Percentiles rank a stretch among this genome's conserved stretches.
These are phyloP conservation scores for Craniophora ligustri DNA, from an alignment of 2,888 invertebrate species.

Conservation along the genomic window DNA sequence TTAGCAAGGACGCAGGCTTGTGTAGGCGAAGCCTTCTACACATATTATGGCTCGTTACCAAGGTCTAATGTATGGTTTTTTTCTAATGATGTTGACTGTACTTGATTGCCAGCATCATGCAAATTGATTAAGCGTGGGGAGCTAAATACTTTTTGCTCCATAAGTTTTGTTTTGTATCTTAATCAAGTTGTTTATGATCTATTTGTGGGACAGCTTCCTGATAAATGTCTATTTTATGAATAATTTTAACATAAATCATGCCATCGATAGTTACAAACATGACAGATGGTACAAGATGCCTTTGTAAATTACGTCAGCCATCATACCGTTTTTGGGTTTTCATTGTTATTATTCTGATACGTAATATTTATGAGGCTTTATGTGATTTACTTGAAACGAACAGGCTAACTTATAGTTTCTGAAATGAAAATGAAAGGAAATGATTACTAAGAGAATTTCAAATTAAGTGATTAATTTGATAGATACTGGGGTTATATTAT, in stretches of 20 bases:
- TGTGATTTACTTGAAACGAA: background rate
- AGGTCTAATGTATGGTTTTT: slow-evolving; percentile 63
- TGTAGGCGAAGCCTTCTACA: slow-evolving; percentile 68
- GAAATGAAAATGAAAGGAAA: no score
- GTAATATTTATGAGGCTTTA: background rate
- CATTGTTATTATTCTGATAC: slow-evolving; percentile 20
- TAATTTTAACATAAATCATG: slow-evolving; percentile 30
- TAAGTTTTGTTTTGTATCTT: slow-evolving; percentile 43
- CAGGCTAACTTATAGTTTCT: no score
- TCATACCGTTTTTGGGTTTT: slow-evolving; percentile 2
- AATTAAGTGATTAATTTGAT: no score
- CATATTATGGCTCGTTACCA: slow-evolving; percentile 67
- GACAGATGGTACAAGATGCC: no score
- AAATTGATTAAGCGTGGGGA: slow-evolving; percentile 59
- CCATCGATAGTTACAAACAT: background rate
- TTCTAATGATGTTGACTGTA: slow-evolving; percentile 51
- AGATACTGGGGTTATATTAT: no score
- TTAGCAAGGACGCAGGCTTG: slow-evolving; percentile 61
- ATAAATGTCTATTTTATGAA: slow-evolving; percentile 14
- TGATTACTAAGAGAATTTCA: no score
- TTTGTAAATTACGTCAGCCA: slow-evolving; percentile 26
- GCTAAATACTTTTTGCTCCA: slow-evolving; percentile 47
- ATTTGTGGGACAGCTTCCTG: slow-evolving; percentile 35
- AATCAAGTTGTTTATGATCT: slow-evolving; percentile 48
- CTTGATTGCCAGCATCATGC: slow-evolving; percentile 51